phyloP scores from a whole-genome alignment of 1,140 invertebrate species.

The Heliconius congener region DNA sequence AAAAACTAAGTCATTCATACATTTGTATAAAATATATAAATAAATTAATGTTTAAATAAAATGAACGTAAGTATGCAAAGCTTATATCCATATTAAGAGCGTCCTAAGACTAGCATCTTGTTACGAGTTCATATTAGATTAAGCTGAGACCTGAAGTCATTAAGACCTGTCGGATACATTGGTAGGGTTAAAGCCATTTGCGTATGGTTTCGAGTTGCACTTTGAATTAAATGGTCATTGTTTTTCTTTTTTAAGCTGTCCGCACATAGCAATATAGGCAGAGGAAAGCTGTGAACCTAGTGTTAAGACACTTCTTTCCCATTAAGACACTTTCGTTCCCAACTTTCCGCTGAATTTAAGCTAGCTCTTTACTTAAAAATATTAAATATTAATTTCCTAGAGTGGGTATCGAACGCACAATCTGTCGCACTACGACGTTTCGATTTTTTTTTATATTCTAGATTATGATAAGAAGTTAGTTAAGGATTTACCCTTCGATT shows the following conservation, averaged over 20 bases:
- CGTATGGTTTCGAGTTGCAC: constrained; percentile 23
- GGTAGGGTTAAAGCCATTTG: constrained; percentile 46
- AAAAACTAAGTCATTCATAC: neutral
- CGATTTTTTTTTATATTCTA: no score
- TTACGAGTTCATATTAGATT: constrained; percentile 76
- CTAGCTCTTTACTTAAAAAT: no score
- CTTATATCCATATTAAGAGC: constrained; percentile 53
- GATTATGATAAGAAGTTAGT: no score
- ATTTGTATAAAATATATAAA: neutral
- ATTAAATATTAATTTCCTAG: no score
- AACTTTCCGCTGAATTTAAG: no score
- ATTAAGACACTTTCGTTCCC: no score
- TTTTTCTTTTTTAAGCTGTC: neutral
- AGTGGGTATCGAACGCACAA: no score
- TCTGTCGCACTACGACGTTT: no score
- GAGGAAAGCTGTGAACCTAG: no score
- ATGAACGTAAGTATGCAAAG: constrained; percentile 16
- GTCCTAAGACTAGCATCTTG: constrained; percentile 67
- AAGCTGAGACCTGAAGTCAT: constrained; percentile 71
- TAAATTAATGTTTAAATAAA: neutral
- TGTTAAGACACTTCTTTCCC: no score
- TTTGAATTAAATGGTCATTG: constrained; percentile 64
- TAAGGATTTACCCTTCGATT: no score
- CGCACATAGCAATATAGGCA: no score
- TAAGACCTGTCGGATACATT: constrained; percentile 71